A percentile compares a stretch with the other conserved stretches of the same genome.
Evolutionary conservation across 2,113 vertebrate genomes (phyloP).

Genomic region (Rattus rattus): DNA sequence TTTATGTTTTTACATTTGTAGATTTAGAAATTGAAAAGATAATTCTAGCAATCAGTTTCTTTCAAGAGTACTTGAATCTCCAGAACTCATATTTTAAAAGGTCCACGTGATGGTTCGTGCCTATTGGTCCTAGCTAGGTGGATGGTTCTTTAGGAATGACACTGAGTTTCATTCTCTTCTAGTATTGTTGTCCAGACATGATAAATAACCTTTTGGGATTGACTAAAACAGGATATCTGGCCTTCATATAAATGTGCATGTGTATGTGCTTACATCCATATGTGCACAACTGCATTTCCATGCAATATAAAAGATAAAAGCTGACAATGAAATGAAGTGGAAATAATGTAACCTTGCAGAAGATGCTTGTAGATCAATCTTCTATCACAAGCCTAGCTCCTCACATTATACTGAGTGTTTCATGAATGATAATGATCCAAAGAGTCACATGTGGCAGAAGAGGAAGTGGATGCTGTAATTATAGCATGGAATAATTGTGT

Average conservation of each 20-base stretch:
- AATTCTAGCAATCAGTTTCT: background rate
- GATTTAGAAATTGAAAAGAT: conserved; percentile 44
- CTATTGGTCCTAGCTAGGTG: background rate
- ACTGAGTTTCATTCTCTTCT: conserved; percentile 66
- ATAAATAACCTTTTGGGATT: conserved; percentile 83
- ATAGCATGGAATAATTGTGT: background rate
- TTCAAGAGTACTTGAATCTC: background rate
- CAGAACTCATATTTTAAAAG: background rate
- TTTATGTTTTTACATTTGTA: background rate
- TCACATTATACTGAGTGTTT: background rate
- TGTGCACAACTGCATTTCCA: background rate
- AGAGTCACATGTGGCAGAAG: background rate
- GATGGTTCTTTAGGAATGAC: too few relatives aligned
- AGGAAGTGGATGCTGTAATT: background rate
- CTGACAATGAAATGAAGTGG: conserved; percentile 22
- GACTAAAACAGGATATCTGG: conserved; percentile 65
- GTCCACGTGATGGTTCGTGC: background rate
- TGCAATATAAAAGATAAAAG: background rate
- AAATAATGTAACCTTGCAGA: background rate
- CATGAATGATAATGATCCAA: background rate
- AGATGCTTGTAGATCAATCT: conserved; percentile 33
- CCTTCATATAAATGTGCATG: too few relatives aligned
- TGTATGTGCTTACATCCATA: background rate
- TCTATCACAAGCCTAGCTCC: background rate
- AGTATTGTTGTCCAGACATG: conserved; percentile 91